phyloP scores from a whole-genome alignment of 2,888 invertebrate species.

The Pteria penguin region DNA sequence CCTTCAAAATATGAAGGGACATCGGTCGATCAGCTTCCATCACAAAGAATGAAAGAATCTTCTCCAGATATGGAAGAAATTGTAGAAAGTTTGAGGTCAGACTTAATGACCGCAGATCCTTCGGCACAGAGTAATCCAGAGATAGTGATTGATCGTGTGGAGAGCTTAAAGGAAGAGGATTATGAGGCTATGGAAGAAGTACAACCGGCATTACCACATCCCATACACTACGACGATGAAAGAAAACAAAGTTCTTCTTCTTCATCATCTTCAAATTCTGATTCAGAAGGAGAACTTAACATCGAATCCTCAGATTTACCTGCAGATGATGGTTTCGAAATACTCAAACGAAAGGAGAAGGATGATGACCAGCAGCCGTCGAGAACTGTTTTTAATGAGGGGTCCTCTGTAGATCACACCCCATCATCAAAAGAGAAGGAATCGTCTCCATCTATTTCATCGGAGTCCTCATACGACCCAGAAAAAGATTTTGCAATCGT shows the following conservation, averaged over 20 bases:
- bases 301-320: background rate
- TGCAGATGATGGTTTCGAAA: background rate
- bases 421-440: background rate
- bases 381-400: background rate
- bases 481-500: background rate
- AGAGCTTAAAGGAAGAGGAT: background rate
- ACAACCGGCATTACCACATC: background rate
- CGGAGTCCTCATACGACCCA: background rate
- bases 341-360: background rate
- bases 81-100: constrained; percentile 35
- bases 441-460: background rate
- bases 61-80: constrained; percentile 36
- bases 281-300: constrained; percentile 36
- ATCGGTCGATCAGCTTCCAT: background rate
- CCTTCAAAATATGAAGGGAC: background rate
- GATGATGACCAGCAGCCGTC: background rate
- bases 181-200: background rate
- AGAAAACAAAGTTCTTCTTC: constrained; percentile 29
- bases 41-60: background rate
- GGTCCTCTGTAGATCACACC: background rate
- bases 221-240: background rate
- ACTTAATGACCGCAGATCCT: constrained; percentile 12
- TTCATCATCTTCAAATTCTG: constrained; percentile 55
- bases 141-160: background rate
- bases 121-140: background rate